Conservation (phyloP, 53 echinoderm and acorn worm genomes). For the Zoroaster sp. region DNA sequence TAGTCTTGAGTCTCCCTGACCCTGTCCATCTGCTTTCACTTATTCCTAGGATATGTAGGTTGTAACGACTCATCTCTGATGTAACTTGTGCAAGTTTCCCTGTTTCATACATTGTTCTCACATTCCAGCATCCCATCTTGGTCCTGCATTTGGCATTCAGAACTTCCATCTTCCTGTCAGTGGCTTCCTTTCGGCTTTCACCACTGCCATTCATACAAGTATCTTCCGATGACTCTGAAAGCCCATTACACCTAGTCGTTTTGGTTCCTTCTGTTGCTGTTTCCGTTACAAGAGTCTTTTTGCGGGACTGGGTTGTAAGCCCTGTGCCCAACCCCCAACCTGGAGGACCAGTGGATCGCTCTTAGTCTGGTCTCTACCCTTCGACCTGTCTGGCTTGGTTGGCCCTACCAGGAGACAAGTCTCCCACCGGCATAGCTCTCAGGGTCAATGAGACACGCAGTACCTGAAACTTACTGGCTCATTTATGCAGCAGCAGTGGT, state of each 20-base stretch:
- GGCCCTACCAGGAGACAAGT: neutral
- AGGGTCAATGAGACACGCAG: conserved; percentile 8
- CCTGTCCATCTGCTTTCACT: conserved; percentile 70
- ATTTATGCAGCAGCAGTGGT: too few relatives aligned
- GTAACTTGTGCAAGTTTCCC: conserved; percentile 67
- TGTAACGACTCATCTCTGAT: conserved; percentile 51
- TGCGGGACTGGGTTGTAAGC: conserved; percentile 57
- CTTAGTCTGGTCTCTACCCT: conserved; percentile 11
- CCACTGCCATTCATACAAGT: conserved; percentile 56
- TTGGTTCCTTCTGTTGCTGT: conserved; percentile 35
- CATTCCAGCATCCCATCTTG: conserved; percentile 62
- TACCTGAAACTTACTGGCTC: too few relatives aligned
- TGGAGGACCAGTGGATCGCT: conserved; percentile 11
- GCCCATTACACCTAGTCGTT: conserved; percentile 28
- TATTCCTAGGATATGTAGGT: conserved; percentile 42
- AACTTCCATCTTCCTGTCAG: conserved; percentile 53
- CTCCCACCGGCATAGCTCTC: conserved; percentile 13
- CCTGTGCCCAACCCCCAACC: conserved; percentile 61
- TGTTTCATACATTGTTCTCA: conserved; percentile 37
- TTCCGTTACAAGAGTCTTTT: conserved; percentile 47
- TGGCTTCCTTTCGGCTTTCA: conserved; percentile 68
- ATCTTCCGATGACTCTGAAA: conserved; percentile 1
- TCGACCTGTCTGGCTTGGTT: conserved; percentile 7
- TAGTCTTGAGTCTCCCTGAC: conserved; percentile 6
- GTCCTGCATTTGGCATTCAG: conserved; percentile 54